Percentiles rank a stretch among this genome's conserved stretches.
Evolutionary conservation across 2,113 vertebrate species (phyloP).

Genomic region (Proteles cristata): DNA sequence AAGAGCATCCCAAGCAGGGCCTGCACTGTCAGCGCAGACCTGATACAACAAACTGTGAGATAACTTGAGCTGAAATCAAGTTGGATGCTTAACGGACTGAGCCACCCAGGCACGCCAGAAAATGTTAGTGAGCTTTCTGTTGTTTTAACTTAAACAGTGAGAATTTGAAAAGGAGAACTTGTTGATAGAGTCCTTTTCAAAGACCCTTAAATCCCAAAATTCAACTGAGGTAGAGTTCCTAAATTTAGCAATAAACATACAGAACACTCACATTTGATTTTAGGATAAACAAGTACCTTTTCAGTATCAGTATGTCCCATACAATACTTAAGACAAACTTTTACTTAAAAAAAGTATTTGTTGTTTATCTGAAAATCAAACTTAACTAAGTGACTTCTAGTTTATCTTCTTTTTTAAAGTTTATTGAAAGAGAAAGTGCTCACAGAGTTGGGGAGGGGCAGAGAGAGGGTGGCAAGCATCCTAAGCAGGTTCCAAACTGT

Average conservation of each 20-base stretch:
- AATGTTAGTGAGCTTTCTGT: background rate
- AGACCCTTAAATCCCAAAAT: background rate
- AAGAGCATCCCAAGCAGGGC: too few species aligned
- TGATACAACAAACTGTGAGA: too few species aligned
- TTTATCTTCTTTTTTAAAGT: background rate
- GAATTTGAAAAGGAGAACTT: background rate
- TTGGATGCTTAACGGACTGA: too few species aligned
- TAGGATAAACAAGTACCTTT: slow-evolving; percentile 11
- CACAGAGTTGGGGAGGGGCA: too few species aligned
- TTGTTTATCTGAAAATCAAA: slow-evolving; percentile 20
- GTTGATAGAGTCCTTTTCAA: background rate
- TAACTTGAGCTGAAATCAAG: too few species aligned
- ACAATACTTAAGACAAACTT: background rate
- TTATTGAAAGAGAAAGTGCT: too few species aligned
- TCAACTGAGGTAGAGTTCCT: background rate
- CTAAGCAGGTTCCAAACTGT: too few species aligned
- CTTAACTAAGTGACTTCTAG: background rate
- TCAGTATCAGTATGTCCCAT: background rate
- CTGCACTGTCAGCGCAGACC: too few species aligned
- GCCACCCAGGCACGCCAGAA: background rate
- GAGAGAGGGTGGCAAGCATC: too few species aligned
- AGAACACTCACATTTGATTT: background rate
- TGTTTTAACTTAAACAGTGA: slow-evolving; percentile 25
- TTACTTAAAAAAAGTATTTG: background rate
- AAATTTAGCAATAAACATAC: slow-evolving; percentile 8